Base-by-base conservation (phyloP, 1,140 invertebrate species). In the Macrobrachium nipponense region DNA sequence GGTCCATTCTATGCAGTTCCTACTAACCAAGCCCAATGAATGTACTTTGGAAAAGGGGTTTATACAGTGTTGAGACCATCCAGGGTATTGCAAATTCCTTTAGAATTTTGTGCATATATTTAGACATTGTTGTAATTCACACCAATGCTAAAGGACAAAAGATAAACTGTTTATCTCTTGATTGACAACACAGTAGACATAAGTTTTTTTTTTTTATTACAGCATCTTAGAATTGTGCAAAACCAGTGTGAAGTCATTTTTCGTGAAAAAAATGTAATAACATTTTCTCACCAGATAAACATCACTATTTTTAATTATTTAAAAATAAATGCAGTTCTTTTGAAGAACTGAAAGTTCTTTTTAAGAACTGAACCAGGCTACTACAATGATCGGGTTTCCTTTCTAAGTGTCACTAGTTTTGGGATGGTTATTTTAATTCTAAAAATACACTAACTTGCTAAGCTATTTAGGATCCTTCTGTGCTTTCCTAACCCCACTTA, bases 401-500 rank as follows among this genome's bases (percentile, higher is more conserved):
- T 51, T 51, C 51, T 51, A 51, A 51, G 76, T 77, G 20, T 64
- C 64, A 72, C 68, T 66, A 82, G 79, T 72, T 81, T 64, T 87
- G 80, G 80, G 85, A 87, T 78, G 80, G 79, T 66, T 81, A 51
- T 77, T 82, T 82, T 68, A 81, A 81, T 61, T 36, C 80, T 86
- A 79, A 68, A 81, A 51, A 81, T 81, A 87, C 61, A 87, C 85
- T 87, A 87, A 66, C 62, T 77, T 36, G 59, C 85, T 87, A 87
- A 70, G 76, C 68, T 76, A 81, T 61, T 78, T 81, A 60, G 79
- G 79, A 81, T 77, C 85, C 78, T 68, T 87, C 85, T 82, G 85
- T 87, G 85, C 85, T 87, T 70, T 82, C 80, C 79, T 87, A 87
- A 87, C 85, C 85, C 85, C 85, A 87, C 85, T 87, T 87, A 87